These are phyloP conservation scores for Tanypteryx hageni DNA, from an alignment of 2,888 invertebrate species.

Conservation along the genomic window DNA sequence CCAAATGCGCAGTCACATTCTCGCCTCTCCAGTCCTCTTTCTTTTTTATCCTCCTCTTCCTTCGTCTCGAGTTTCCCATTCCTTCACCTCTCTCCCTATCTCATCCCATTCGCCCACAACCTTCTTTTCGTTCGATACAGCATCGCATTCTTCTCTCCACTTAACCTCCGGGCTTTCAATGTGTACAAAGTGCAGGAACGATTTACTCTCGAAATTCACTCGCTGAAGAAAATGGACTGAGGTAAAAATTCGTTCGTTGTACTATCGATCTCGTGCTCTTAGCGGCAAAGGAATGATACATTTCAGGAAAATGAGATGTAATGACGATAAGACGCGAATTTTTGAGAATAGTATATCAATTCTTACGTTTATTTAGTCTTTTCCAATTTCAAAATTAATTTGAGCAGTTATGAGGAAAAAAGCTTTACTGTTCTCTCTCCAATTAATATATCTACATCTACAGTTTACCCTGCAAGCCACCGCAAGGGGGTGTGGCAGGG, in stretches of 20 bases:
- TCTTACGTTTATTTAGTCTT: too few relatives aligned
- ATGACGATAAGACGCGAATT: neutral
- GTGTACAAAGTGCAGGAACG: neutral
- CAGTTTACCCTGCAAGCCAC: too few relatives aligned
- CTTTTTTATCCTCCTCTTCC: too few relatives aligned
- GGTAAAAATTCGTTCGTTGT: neutral
- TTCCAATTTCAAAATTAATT: too few relatives aligned
- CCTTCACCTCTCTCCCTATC: too few relatives aligned
- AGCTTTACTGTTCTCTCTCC: neutral
- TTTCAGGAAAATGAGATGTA: conserved; percentile 5
- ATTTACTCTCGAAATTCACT: neutral
- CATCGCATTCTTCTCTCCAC: neutral
- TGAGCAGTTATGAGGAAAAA: neutral
- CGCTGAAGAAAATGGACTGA: neutral
- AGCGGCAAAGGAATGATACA: neutral
- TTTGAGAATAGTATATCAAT: neutral
- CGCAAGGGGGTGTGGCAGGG: too few relatives aligned
- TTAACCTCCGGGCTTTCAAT: neutral
- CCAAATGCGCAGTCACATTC: neutral
- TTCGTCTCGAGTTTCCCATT: too few relatives aligned
- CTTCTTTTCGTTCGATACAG: neutral
- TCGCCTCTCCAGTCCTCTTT: neutral
- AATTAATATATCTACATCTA: too few relatives aligned
- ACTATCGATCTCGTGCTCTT: neutral
- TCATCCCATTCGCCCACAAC: too few relatives aligned